phyloP scores from a whole-genome alignment of 2,113 vertebrate species.

The Coryphaenoides rupestris region DNA sequence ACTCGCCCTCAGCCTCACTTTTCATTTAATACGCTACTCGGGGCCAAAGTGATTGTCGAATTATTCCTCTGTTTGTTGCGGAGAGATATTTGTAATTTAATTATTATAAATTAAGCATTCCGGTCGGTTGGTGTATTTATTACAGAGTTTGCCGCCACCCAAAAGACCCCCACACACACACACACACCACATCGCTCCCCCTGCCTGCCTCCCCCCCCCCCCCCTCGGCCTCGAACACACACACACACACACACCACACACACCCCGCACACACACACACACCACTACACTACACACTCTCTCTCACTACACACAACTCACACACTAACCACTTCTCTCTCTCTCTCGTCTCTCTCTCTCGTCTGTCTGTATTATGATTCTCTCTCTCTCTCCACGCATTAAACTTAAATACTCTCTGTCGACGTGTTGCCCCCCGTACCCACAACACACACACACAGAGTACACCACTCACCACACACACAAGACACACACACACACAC shows the following conservation, averaged over 20 bases:
- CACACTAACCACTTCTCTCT: slow-evolving; percentile 6
- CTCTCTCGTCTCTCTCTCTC: slow-evolving; percentile 2
- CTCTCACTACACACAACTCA: slow-evolving; percentile 2
- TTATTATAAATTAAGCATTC: slow-evolving; percentile 80
- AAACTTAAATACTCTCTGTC: too few species aligned
- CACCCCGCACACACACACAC: slow-evolving; percentile 17
- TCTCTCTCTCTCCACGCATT: too few species aligned
- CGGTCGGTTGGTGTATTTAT: slow-evolving; percentile 68
- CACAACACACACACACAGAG: too few species aligned
- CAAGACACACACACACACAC: too few species aligned
- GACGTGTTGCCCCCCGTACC: too few species aligned
- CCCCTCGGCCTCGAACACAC: neutral
- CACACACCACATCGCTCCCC: slow-evolving; percentile 11
- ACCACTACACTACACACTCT: slow-evolving; percentile 1
- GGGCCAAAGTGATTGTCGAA: slow-evolving; percentile 76
- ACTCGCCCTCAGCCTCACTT: slow-evolving; percentile 75
- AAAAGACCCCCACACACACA: slow-evolving; percentile 47
- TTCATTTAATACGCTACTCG: slow-evolving; percentile 80
- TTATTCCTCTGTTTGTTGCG: slow-evolving; percentile 77
- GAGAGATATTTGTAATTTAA: slow-evolving; percentile 79
- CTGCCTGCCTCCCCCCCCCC: neutral
- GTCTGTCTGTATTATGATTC: too few species aligned
- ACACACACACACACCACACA: neutral
- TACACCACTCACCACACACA: too few species aligned
- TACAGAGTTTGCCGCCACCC: slow-evolving; percentile 60